Conservation (phyloP, 2,888 invertebrate species). For the Merodon equestris region DNA sequence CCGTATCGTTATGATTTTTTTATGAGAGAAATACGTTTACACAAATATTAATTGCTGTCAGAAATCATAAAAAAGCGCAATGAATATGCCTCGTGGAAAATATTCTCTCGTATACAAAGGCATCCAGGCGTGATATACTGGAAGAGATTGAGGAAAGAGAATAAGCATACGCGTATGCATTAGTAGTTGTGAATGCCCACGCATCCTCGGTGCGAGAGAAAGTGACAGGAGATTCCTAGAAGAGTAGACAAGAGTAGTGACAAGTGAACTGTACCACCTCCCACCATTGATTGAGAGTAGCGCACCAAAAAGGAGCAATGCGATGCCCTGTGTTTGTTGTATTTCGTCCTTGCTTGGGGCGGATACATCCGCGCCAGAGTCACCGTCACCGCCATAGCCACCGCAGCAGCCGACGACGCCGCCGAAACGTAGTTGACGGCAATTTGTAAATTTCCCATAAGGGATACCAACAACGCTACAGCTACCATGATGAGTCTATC, state of each 20-base stretch:
- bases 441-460: conserved; percentile 62
- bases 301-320: conserved; percentile 58
- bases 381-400: conserved; percentile 35
- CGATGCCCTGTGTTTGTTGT: conserved; percentile 63
- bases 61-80: conserved; percentile 53
- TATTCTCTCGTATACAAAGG: conserved; percentile 19
- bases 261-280: conserved; percentile 47
- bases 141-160: not conserved
- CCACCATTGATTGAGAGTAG: conserved; percentile 51
- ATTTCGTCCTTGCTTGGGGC: conserved; percentile 69
- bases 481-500: conserved; percentile 39
- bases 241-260: conserved; percentile 32
- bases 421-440: conserved; percentile 61
- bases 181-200: conserved; percentile 40
- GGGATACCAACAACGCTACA: conserved; percentile 56
- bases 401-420: conserved; percentile 18
- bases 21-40: conserved; percentile 48
- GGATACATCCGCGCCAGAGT: conserved; percentile 51
- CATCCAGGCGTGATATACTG: not conserved
- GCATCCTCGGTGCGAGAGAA: conserved; percentile 56
- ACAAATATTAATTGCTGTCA: conserved; percentile 56
- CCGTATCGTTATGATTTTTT: conserved; percentile 32
- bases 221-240: conserved; percentile 3
- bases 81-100: conserved; percentile 34
- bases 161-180: conserved; percentile 12